Evolutionary conservation across 2,888 invertebrate species (phyloP).

Genomic region (Habrosyne pyritoides): DNA sequence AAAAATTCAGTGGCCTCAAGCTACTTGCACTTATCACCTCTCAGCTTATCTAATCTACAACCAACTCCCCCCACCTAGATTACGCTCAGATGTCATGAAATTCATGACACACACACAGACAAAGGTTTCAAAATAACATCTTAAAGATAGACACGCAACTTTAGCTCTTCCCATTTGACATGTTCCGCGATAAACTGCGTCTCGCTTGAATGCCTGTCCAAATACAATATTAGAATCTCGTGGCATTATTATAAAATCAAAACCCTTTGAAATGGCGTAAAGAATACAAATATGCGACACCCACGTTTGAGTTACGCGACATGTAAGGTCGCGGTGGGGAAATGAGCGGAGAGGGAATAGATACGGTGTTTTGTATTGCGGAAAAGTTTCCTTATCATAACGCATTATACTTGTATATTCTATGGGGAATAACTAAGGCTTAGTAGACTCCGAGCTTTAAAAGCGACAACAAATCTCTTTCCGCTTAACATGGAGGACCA

Average conservation of each 20-base stretch:
- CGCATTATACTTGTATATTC: background rate
- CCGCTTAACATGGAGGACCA: too few relatives aligned
- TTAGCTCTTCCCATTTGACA: conserved; percentile 33
- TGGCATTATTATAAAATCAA: conserved; percentile 66
- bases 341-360: conserved; percentile 6
- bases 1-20: too few relatives aligned
- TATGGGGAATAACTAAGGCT: background rate
- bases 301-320: conserved; percentile 40
- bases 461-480: too few relatives aligned
- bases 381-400: background rate
- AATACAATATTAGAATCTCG: conserved; percentile 46
- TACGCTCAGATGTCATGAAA: too few relatives aligned
- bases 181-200: conserved; percentile 49
- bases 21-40: too few relatives aligned
- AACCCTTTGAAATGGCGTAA: conserved; percentile 65
- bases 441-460: background rate
- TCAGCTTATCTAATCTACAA: too few relatives aligned
- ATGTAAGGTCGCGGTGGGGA: conserved; percentile 14
- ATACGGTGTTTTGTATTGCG: background rate
- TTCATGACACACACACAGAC: too few relatives aligned
- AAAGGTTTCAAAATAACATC: too few relatives aligned
- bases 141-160: conserved; percentile 11
- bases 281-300: conserved; percentile 61
- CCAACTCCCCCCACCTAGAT: too few relatives aligned
- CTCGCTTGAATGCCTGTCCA: conserved; percentile 45